A percentile compares a stretch with the other conserved stretches of the same genome.
Conservation (phyloP, 2,113 vertebrate species). For the Raja brachyura region DNA sequence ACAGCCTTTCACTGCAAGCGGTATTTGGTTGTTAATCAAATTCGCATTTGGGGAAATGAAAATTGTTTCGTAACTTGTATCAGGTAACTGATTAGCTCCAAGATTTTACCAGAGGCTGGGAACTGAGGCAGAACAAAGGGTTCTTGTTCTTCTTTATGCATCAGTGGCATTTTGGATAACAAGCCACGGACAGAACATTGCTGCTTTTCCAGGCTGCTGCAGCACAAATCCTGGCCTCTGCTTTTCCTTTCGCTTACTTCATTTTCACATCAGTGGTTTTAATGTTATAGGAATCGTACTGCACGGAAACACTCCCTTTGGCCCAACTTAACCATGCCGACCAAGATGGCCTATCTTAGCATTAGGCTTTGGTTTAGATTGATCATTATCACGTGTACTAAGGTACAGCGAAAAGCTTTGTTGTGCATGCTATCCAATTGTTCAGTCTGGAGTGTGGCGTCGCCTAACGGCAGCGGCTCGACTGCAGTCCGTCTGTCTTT, state of each 20-base stretch:
- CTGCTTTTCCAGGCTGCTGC: neutral
- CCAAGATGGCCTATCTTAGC: too few species aligned
- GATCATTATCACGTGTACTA: too few species aligned
- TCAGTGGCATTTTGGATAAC: neutral
- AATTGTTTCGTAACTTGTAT: neutral
- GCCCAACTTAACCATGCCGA: too few species aligned
- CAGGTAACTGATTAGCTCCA: neutral
- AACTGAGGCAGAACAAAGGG: neutral
- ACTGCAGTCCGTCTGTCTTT: too few species aligned
- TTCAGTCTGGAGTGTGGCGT: too few species aligned
- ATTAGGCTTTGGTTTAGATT: too few species aligned
- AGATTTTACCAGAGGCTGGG: neutral
- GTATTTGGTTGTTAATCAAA: neutral
- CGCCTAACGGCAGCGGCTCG: too few species aligned
- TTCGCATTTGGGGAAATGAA: neutral
- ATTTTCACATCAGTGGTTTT: neutral
- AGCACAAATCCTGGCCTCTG: neutral
- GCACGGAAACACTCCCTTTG: too few species aligned
- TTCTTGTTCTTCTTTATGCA: constrained; percentile 13
- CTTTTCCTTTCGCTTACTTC: neutral
- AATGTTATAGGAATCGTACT: neutral
- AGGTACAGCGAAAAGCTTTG: too few species aligned
- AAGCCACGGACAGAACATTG: neutral
- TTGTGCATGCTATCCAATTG: too few species aligned
- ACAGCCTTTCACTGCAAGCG: neutral